Evolutionary conservation across 2,888 invertebrate genomes (phyloP).

Genomic region (Rapana venosa): DNA sequence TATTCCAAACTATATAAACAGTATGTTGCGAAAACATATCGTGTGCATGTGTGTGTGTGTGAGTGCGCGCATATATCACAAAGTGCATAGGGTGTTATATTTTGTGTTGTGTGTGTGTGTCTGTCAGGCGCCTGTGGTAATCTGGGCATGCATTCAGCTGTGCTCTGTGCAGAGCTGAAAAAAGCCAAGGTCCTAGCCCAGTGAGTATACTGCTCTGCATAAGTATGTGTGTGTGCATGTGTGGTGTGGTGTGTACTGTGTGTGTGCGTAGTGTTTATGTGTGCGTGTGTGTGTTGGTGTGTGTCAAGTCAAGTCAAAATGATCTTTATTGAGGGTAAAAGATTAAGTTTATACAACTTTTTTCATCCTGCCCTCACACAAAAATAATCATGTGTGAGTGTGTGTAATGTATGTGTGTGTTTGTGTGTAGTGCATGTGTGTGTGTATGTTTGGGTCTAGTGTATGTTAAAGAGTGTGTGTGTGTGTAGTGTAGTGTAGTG

Average conservation of each 20-base stretch:
- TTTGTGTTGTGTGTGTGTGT: slow-evolving; percentile 15
- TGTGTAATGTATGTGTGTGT: no score
- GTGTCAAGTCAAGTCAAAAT: no score
- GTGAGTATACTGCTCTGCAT: slow-evolving; percentile 57
- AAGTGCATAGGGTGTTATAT: background rate
- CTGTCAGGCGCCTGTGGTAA: slow-evolving; percentile 76
- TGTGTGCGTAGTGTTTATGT: no score
- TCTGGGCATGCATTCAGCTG: slow-evolving; percentile 73
- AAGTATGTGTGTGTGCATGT: slow-evolving; percentile 49
- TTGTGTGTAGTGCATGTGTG: background rate
- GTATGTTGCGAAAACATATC: no score
- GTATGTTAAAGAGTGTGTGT: background rate
- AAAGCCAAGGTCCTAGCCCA: slow-evolving; percentile 71
- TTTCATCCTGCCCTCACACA: no score
- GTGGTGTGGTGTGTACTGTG: slow-evolving; percentile 13
- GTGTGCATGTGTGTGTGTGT: slow-evolving; percentile 7
- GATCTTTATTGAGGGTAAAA: no score
- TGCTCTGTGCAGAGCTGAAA: slow-evolving; percentile 69
- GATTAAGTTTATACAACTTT: no score
- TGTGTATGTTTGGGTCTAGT: background rate
- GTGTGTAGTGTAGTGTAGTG: background rate
- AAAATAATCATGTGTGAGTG: no score
- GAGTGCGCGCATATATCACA: background rate
- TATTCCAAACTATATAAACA: no score
- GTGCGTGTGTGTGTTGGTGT: no score